Conservation (phyloP, 2,888 invertebrate species). For the Coelopa pilipes region DNA sequence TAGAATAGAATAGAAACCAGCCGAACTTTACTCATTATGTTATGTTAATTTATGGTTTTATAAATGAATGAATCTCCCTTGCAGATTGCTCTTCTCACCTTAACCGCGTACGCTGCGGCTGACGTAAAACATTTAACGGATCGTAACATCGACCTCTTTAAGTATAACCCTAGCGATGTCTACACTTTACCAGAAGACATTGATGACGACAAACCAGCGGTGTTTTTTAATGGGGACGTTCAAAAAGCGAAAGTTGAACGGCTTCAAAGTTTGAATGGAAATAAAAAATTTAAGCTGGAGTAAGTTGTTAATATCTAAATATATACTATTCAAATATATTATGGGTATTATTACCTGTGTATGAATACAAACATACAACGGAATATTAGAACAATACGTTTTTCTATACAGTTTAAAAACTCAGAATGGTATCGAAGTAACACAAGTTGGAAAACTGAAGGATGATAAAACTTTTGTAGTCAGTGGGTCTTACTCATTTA, state of each 20-base stretch:
- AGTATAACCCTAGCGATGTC: slow-evolving; percentile 63
- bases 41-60: no score
- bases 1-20: no score
- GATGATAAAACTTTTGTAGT: slow-evolving; percentile 66
- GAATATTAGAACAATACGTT: slow-evolving; percentile 1
- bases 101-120: slow-evolving; percentile 50
- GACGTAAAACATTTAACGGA: slow-evolving; percentile 60
- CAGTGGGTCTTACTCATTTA: slow-evolving; percentile 66
- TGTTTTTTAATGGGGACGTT: slow-evolving; percentile 60
- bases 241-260: slow-evolving; percentile 63
- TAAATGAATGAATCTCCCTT: slow-evolving; percentile 6
- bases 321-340: neutral
- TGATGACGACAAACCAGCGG: slow-evolving; percentile 64
- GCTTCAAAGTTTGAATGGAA: slow-evolving; percentile 60
- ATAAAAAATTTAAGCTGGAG: slow-evolving; percentile 64
- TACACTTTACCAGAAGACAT: slow-evolving; percentile 64
- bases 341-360: no score
- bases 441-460: slow-evolving; percentile 65
- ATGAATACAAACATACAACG: neutral
- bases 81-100: slow-evolving; percentile 52
- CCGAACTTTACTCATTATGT: no score
- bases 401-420: slow-evolving; percentile 59
- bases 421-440: slow-evolving; percentile 65
- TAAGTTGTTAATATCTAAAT: slow-evolving; percentile 48
- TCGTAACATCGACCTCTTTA: slow-evolving; percentile 61